Evolutionary conservation across 2,113 vertebrate genomes (phyloP), one percentile per base, ranked within the genome.

Genomic region (Xenotilapia longispinis): DNA sequence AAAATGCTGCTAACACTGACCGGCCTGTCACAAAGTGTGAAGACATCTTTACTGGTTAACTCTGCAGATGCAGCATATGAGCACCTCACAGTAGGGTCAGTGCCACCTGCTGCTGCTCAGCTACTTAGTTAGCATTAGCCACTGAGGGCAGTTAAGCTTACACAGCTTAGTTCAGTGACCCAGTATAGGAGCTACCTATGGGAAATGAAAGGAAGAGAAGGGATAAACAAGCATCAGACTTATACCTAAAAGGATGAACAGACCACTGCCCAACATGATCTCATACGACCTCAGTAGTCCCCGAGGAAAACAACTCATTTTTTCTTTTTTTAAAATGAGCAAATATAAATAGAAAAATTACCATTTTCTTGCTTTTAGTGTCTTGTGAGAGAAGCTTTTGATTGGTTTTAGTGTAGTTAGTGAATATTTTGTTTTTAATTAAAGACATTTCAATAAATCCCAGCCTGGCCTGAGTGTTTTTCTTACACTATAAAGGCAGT

Each of bases 51-150:
- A 81, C 80, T 55, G 84, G 75, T 80, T 31, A 73, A 81, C 85
- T 68, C 19, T 91, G 75, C 82, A 91, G 80, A 80, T 90, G 89
- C 21, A 86, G 26, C 84, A 81, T 80, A 73, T 55, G 84, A 88
- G 63, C 68, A 86, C 86, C 91, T 91, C 83, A 63, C 83, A 89
- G 85, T 86, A 26, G 78, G 26, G 60, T 78, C 33, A 70, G 73
- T 88, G 79, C 93, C 92, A 96, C 94, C 94, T 95, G 94, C 80
- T 94, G 92, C 58, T 89, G 33, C 89, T 87, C 94, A 90, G 89
- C 91, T 94, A 86, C 95, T 95, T 95, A 95, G 91, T 91, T 94
- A 94, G 90, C 89, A 90, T 96, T 93, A 96, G 90, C 93, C 86
- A 87, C 82, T 5, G 47, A 87, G 87, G 91, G 84, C 84, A 91